Conservation (phyloP, 2,113 vertebrate species). For the Anoura caudifer region DNA sequence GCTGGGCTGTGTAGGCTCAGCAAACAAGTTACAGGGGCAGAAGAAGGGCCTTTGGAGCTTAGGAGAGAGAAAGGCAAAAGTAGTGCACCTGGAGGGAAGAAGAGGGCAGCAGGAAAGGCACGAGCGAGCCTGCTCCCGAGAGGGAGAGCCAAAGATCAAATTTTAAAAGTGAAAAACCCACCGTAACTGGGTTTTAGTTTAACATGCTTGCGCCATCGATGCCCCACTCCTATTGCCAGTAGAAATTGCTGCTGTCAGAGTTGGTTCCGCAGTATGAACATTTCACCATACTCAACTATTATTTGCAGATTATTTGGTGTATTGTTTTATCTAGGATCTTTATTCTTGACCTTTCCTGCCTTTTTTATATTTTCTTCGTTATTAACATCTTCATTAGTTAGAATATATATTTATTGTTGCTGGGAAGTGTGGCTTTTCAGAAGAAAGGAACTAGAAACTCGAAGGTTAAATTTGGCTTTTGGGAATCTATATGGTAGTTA, state of each 20-base stretch:
- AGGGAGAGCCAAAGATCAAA: background rate
- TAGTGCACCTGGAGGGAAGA: background rate
- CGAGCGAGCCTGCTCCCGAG: background rate
- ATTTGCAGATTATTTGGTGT: background rate
- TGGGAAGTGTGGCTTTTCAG: background rate
- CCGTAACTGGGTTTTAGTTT: background rate
- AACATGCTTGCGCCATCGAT: background rate
- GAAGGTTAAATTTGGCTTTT: background rate
- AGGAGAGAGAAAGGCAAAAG: background rate
- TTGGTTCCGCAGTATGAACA: background rate
- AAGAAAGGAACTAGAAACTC: background rate
- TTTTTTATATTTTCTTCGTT: background rate
- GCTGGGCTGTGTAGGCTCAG: background rate
- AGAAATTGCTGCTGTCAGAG: background rate
- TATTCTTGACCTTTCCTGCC: background rate
- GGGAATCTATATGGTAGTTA: background rate
- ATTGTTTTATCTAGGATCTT: background rate
- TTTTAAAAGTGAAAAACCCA: background rate
- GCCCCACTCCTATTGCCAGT: background rate
- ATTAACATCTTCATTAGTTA: background rate
- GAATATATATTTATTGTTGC: background rate
- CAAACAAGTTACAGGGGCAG: background rate
- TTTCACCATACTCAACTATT: fast-evolving
- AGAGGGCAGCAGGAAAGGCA: background rate
- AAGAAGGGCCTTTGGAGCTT: background rate